Percentiles rank a stretch among this genome's conserved stretches.
Evolutionary conservation across 2,797 vertebrate species (phyloP).

Genomic region (Hippopotamyrus pictus): DNA sequence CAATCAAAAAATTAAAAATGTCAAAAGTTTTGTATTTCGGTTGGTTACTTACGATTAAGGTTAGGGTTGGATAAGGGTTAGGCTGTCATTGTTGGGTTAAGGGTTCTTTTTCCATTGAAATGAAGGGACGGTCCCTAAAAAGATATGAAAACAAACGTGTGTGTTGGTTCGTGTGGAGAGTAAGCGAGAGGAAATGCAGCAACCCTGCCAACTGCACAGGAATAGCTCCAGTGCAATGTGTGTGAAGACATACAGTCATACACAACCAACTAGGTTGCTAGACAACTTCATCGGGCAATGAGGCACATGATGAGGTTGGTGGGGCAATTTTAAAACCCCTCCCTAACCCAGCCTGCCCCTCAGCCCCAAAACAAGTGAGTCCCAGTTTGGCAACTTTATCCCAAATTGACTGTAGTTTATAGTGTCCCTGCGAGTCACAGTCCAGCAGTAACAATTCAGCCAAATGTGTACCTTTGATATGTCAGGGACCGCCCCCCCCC

Average conservation of each 20-base stretch:
- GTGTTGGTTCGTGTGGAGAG: background rate
- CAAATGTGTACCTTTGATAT: background rate
- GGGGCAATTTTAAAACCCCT: background rate
- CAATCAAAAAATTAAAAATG: background rate
- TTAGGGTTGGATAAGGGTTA: background rate
- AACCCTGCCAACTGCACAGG: background rate
- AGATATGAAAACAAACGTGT: background rate
- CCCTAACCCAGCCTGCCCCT: background rate
- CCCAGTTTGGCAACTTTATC: background rate
- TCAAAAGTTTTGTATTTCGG: background rate
- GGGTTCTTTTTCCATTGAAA: background rate
- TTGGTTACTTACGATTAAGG: background rate
- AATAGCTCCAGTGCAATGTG: background rate
- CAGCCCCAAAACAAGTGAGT: background rate
- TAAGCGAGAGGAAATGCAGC: background rate
- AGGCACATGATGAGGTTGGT: background rate
- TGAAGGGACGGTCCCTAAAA: background rate
- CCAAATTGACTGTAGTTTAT: background rate
- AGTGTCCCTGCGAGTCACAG: background rate
- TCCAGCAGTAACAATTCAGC: background rate
- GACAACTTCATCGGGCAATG: background rate
- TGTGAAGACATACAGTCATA: background rate
- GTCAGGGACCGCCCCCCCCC: background rate
- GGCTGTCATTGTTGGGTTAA: background rate
- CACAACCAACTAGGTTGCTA: background rate